Evolutionary conservation across 2,797 vertebrate species (phyloP).

Genomic region (Sardinella longiceps): DNA sequence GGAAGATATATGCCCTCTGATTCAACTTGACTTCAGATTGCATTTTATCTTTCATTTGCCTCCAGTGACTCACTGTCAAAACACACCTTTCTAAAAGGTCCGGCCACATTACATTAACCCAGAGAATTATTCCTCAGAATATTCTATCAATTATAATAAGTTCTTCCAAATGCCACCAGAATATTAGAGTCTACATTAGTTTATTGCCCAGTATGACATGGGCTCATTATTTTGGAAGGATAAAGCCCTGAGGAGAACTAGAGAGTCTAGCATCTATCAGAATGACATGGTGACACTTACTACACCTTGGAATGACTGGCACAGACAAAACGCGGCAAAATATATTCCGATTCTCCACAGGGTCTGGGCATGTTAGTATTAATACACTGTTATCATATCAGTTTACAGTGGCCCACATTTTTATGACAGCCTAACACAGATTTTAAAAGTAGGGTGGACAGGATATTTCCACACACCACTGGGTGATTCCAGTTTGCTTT

Average conservation of each 20-base stretch:
- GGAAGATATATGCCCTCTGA: constrained; percentile 36
- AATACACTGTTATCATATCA: not conserved
- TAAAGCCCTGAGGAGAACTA: not conserved
- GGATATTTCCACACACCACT: not conserved
- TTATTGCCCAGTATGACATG: not conserved
- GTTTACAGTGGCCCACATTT: not conserved
- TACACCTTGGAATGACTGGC: not conserved
- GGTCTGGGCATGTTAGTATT: not conserved
- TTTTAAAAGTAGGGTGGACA: not conserved
- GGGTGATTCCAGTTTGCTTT: constrained; percentile 3
- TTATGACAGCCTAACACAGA: not conserved
- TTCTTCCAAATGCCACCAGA: constrained; percentile 44
- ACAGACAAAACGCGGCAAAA: not conserved
- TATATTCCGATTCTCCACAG: not conserved
- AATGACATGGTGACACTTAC: not conserved
- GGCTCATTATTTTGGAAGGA: not conserved
- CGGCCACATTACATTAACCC: constrained; percentile 45
- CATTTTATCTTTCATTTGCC: constrained; percentile 35
- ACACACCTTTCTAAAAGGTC: constrained; percentile 42
- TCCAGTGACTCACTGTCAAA: constrained; percentile 44
- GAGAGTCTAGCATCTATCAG: not conserved
- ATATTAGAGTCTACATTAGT: constrained; percentile 25
- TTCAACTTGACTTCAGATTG: constrained; percentile 44
- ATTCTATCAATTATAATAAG: constrained; percentile 41
- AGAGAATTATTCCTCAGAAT: constrained; percentile 46